A percentile compares a stretch with the other conserved stretches of the same genome.
Evolutionary conservation across 2,888 invertebrate species (phyloP).

Genomic region (Eutolmus rufibarbis): DNA sequence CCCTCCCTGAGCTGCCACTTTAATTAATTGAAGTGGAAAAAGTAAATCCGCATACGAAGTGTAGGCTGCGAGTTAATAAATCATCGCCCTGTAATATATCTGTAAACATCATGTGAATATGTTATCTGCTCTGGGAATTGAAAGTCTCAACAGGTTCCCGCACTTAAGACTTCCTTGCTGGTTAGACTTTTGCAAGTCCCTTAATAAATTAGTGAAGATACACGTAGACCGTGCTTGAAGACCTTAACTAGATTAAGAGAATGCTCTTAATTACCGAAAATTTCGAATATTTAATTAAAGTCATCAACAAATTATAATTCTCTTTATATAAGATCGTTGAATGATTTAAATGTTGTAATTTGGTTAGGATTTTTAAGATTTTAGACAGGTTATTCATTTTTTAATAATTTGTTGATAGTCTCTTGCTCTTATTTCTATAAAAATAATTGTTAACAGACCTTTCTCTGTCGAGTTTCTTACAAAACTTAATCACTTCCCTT

Average conservation of each 20-base stretch:
- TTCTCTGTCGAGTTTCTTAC: neutral
- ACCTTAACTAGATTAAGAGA: constrained; percentile 43
- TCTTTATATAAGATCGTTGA: neutral
- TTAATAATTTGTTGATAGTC: neutral
- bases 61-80: constrained; percentile 19
- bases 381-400: neutral
- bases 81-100: constrained; percentile 38
- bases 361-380: neutral
- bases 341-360: neutral
- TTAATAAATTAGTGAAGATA: constrained; percentile 42
- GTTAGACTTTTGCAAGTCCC: constrained; percentile 16
- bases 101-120: constrained; percentile 48
- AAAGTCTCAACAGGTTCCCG: constrained; percentile 49
- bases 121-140: constrained; percentile 48
- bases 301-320: neutral
- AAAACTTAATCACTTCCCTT: neutral
- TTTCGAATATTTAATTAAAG: neutral
- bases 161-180: constrained; percentile 43
- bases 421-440: neutral
- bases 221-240: neutral
- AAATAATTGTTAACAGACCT: neutral
- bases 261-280: constrained; percentile 34
- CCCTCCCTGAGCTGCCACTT: neutral
- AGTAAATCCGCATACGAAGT: constrained; percentile 20
- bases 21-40: constrained; percentile 29